These are phyloP conservation scores for Diloba caeruleocephala DNA, from an alignment of 2,888 invertebrate species.

Conservation along the genomic window DNA sequence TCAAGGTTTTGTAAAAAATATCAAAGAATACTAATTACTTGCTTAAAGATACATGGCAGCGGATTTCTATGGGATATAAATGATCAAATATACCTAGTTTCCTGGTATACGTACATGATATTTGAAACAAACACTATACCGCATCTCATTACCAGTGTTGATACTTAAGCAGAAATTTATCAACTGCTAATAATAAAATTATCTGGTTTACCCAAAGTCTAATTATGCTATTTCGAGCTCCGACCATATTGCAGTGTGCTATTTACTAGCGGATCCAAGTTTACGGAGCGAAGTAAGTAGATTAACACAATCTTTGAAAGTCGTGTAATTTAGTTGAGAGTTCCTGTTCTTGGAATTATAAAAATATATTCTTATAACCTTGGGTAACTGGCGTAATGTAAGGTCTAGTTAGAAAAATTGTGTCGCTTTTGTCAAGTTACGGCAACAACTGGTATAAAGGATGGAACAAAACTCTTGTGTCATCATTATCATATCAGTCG, in stretches of 20 bases:
- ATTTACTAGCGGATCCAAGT: conserved; percentile 25
- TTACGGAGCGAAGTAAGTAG: conserved; percentile 24
- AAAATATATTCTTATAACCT: conserved; percentile 18
- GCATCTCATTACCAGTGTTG: conserved; percentile 16
- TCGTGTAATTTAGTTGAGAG: conserved; percentile 34
- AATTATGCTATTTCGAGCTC: conserved; percentile 31
- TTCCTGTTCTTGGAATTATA: conserved; percentile 17
- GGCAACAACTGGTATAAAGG: no score
- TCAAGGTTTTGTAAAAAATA: conserved; percentile 30
- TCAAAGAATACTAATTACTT: not conserved
- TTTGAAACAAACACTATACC: not conserved
- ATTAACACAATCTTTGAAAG: conserved; percentile 45
- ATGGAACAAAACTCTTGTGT: no score
- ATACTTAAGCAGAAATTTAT: conserved; percentile 19
- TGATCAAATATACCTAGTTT: no score
- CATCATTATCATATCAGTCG: no score
- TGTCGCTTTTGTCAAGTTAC: no score
- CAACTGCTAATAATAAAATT: conserved; percentile 27
- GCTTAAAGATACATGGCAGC: not conserved
- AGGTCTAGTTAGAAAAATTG: not conserved
- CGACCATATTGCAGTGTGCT: conserved; percentile 18
- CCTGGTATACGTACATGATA: no score
- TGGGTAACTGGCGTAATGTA: not conserved
- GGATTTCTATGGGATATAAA: no score
- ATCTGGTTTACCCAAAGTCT: conserved; percentile 15